Evolutionary conservation across 1,140 invertebrate species (phyloP), one percentile per base, ranked within the genome.

Genomic region (Drosophila santomea): DNA sequence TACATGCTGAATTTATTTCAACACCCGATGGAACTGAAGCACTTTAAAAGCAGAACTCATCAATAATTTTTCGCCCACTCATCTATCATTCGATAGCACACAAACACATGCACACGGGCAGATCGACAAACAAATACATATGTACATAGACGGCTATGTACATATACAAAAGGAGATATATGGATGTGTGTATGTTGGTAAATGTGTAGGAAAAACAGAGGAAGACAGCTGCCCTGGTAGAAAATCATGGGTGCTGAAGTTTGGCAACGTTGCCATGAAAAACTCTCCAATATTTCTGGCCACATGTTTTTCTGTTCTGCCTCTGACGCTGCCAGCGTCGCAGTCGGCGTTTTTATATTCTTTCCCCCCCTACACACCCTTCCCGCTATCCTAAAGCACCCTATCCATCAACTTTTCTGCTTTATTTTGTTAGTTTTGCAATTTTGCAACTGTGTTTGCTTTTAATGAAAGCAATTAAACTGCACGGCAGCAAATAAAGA

Each of bases 401-500:
- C 35, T 12, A 36, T 36, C 35, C 35, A 8, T 48, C 39, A 14
- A 50, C 28, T 45, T 39, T 41, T 14, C 41, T 57, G 28, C 15
- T 51, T 28, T 45, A 45, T 45, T 45, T 32, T 32, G 47, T 50
- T 50, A 8, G 32, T 51, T 48, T 56, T 51, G 51, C 69, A 77
- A 52, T 75, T 75, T 57, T 69, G 64, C 64, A 61, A 61, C 48
- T 51, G 57, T 68, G 50, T 69, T 74, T 74, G 62, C 62, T 72
- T 84, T 82, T 82, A 79, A 84, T 79, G 72, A 81, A 84, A 84
- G 75, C 79, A 84, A 84, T 84, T 84, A 82, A 84, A 82, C 75
- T 84, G 75, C 80, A 84, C 45, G 68, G 79, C 71, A 67, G 67
- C 80, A 84, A 84, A 82, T 83, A 83, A 83, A 78, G 81, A 78